These are phyloP conservation scores for Tortrix viridana DNA, from an alignment of 2,888 invertebrate species.

Conservation along the genomic window DNA sequence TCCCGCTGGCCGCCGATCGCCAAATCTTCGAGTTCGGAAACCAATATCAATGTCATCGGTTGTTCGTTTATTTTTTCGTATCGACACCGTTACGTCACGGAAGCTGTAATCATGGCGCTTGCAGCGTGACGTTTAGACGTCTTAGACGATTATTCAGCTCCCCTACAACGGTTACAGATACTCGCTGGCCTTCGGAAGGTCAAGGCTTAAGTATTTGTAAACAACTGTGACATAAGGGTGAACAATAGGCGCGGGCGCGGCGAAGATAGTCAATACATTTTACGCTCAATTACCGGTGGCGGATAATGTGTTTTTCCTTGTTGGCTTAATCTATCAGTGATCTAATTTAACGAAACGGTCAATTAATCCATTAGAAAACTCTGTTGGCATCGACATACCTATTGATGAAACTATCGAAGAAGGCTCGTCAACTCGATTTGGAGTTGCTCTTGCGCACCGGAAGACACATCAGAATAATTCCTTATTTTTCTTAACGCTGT, in stretches of 20 bases:
- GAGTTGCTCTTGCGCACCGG: too few relatives aligned
- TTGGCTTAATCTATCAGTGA: too few relatives aligned
- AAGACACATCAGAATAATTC: not conserved
- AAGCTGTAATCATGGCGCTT: conserved; percentile 51
- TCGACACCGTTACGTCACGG: conserved; percentile 66
- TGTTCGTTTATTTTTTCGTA: conserved; percentile 48
- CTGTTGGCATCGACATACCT: too few relatives aligned
- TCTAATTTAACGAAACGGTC: too few relatives aligned
- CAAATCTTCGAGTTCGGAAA: conserved; percentile 52
- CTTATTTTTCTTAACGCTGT: not conserved
- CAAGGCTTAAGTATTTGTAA: conserved; percentile 15
- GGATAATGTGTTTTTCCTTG: too few relatives aligned
- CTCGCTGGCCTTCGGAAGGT: conserved; percentile 2
- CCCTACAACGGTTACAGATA: conserved; percentile 19
- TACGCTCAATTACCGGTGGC: too few relatives aligned
- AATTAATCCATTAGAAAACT: too few relatives aligned
- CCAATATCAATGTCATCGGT: conserved; percentile 65
- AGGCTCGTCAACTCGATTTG: too few relatives aligned
- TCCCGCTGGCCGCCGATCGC: conserved; percentile 19
- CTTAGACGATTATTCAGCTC: conserved; percentile 48
- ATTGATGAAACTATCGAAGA: too few relatives aligned
- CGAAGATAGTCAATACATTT: not conserved
- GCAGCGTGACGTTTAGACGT: conserved; percentile 68
- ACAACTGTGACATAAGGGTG: conserved; percentile 13
- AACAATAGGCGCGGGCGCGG: not conserved